phyloP scores from a whole-genome alignment of 2,797 vertebrate species.

The Pangasius krempfi region DNA sequence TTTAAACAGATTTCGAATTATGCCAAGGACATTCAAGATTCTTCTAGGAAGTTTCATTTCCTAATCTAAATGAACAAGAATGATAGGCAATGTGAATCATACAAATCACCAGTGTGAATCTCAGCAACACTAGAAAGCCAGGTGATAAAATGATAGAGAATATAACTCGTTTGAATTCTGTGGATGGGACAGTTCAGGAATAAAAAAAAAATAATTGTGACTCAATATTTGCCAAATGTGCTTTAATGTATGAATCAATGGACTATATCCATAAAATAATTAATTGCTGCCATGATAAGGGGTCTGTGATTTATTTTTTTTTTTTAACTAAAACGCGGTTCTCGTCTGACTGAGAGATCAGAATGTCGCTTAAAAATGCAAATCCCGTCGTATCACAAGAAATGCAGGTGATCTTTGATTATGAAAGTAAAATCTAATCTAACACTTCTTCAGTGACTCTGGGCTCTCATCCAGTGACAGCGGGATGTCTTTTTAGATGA shows the following conservation, averaged over 20 bases:
- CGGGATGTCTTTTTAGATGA: conserved; percentile 16
- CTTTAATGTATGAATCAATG: background rate
- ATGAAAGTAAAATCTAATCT: conserved; percentile 15
- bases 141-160: background rate
- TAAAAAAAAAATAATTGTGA: background rate
- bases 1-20: background rate
- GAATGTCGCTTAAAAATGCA: background rate
- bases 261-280: background rate
- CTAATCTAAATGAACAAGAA: background rate
- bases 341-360: background rate
- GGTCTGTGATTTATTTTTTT: background rate
- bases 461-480: conserved; percentile 42
- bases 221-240: background rate
- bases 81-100: background rate
- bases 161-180: background rate
- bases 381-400: background rate
- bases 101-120: too few relatives aligned
- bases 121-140: background rate
- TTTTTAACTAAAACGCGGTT: background rate
- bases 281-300: background rate
- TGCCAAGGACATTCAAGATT: background rate
- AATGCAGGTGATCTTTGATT: conserved; percentile 24
- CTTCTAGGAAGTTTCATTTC: background rate
- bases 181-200: background rate
- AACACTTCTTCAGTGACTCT: conserved; percentile 32